These are phyloP conservation scores for Cephus pygmeus DNA, from an alignment of 2,888 invertebrate species.

Conservation along the genomic window DNA sequence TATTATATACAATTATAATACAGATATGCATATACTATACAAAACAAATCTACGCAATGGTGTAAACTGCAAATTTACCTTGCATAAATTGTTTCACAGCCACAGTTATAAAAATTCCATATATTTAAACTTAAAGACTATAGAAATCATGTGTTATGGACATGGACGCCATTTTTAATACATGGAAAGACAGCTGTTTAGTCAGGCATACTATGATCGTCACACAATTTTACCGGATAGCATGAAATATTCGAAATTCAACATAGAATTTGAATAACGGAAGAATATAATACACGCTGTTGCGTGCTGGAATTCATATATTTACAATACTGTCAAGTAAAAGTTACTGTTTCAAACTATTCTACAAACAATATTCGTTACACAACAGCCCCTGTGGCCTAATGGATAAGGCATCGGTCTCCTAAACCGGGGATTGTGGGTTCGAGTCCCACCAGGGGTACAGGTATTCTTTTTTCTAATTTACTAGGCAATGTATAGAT, in stretches of 20 bases:
- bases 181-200: constrained; percentile 20
- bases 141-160: constrained; percentile 9
- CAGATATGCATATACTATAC: neutral
- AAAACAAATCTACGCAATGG: neutral
- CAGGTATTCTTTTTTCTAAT: constrained; percentile 24
- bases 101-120: neutral
- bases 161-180: constrained; percentile 20
- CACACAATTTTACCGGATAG: neutral
- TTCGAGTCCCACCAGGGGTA: constrained; percentile 91
- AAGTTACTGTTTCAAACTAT: neutral
- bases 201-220: neutral
- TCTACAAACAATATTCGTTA: neutral
- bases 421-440: constrained; percentile 88
- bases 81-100: neutral
- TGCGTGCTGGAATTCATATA: neutral
- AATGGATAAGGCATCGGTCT: constrained; percentile 88
- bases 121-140: neutral
- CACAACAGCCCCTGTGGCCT: constrained; percentile 78
- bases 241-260: neutral
- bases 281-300: neutral
- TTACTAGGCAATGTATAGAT: neutral
- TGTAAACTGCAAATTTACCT: neutral
- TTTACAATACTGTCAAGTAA: neutral
- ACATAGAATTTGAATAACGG: neutral
- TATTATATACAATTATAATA: neutral